Base-by-base conservation (phyloP, 2,797 vertebrate genomes). In the Cyclura pinguis region DNA sequence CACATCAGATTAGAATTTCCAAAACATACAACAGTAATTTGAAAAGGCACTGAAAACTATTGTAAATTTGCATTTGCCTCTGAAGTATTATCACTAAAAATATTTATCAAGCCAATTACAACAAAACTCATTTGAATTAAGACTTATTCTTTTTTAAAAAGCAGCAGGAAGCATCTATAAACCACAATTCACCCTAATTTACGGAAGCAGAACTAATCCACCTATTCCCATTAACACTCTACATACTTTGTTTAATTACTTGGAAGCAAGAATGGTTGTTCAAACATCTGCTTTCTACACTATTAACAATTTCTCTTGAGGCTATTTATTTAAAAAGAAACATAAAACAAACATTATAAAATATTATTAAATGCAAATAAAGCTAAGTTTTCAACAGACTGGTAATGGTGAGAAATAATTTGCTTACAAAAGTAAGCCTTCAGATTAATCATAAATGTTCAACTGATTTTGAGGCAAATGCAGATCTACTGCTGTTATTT, bases 281-380 rank as follows among this genome's bases (percentile, higher is more conserved):
- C 83, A 92, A 92, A 90, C 87, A 94, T 85, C 87, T 94, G 87
- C 83, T 93, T 95, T 88, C 83, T 82, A 86, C 0, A 62, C 35
- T 82, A 90, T 55, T 88, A 93, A 55, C 29, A 69, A 73, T 91
- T 89, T 92, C 74, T 92, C 82, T 94, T 92, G 47, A 89, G 90
- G 84, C 29, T 50, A 91, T 94, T 93, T 93, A 86, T 92, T 93
- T 91, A 94, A 64, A 92, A 81, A 0, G 0, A 90, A 3, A 1
- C 50, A 92, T 35, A 59, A 94, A 92, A 89, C 27, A 94, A 94
- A 92, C 24, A 94, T 91, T 78, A 90, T 47, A 90, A 94, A 94
- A 92, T 86, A 94, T 29, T 88, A 55, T 87, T 89, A 94, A 92
- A 93, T 91, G 85, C 84, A 95, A 94, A 91, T 90, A 93, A 90